phyloP scores from a whole-genome alignment of 2,113 vertebrate species.

The Rhinopomastus cyanomelas region DNA sequence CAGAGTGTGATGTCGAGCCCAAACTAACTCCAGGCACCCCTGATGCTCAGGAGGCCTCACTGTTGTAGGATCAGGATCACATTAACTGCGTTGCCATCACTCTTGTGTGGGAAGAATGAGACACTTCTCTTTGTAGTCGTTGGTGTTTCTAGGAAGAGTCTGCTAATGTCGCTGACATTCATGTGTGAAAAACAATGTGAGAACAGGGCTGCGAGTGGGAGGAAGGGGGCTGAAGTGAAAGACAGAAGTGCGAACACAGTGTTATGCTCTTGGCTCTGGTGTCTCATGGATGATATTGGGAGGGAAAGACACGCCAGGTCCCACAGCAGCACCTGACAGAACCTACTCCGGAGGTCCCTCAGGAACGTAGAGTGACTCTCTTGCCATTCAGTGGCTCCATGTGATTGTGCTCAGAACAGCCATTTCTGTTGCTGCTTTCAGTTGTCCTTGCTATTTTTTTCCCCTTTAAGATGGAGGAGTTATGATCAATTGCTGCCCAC shows the following conservation, averaged over 20 bases:
- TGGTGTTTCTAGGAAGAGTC: conserved; percentile 43
- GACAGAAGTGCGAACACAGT: not conserved
- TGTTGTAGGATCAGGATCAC: not conserved
- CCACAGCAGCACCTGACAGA: not conserved
- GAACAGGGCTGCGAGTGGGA: conserved; percentile 6
- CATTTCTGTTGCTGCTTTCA: not conserved
- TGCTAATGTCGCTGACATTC: conserved; percentile 37
- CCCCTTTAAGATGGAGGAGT: not conserved
- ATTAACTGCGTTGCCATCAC: not conserved
- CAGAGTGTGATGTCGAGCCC: not conserved
- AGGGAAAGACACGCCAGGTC: not conserved
- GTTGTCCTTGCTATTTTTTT: too few species aligned
- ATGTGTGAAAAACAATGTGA: conserved; percentile 46
- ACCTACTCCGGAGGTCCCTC: not conserved
- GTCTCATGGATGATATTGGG: not conserved
- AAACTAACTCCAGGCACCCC: not conserved
- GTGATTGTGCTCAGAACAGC: not conserved
- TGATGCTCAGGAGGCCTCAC: not conserved
- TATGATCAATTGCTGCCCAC: not conserved
- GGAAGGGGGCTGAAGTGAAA: not conserved
- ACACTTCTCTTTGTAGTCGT: not conserved
- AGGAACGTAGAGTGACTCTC: not conserved
- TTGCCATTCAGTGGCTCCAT: not conserved
- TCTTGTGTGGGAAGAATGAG: conserved; percentile 28
- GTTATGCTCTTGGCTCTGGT: not conserved